These are phyloP conservation scores for Hemithea aestivaria DNA, from an alignment of 2,888 invertebrate species.

Conservation along the genomic window DNA sequence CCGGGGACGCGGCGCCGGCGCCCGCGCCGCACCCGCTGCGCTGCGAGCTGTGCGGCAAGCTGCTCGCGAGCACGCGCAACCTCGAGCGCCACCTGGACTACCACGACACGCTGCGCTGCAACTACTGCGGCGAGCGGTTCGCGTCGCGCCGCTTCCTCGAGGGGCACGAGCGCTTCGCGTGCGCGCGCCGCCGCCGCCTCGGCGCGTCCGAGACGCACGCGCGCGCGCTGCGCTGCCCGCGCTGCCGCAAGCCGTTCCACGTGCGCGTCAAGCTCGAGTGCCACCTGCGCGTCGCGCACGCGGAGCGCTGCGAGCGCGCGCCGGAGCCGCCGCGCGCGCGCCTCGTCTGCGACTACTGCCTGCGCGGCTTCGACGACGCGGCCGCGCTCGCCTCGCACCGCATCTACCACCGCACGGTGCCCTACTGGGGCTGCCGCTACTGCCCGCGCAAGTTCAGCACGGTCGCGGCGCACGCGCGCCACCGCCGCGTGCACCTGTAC, in stretches of 20 bases:
- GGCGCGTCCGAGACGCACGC: slow-evolving; percentile 65
- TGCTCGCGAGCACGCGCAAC: slow-evolving; percentile 69
- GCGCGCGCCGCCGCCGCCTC: slow-evolving; percentile 62
- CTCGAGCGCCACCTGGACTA: slow-evolving; percentile 72
- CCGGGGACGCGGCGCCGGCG: slow-evolving; percentile 35
- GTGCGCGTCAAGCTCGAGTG: slow-evolving; percentile 72
- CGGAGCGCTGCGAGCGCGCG: slow-evolving; percentile 44
- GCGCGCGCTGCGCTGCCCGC: slow-evolving; percentile 63
- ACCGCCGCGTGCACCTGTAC: slow-evolving; percentile 61
- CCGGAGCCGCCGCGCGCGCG: slow-evolving; percentile 45
- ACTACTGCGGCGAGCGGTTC: slow-evolving; percentile 73
- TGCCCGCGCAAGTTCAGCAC: slow-evolving; percentile 75
- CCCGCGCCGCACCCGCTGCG: slow-evolving; percentile 69
- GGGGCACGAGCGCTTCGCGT: slow-evolving; percentile 67
- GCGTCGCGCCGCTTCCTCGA: slow-evolving; percentile 62
- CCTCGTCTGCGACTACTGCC: slow-evolving; percentile 70
- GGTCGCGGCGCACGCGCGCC: slow-evolving; percentile 62
- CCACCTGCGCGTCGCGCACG: slow-evolving; percentile 64
- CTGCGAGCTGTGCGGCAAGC: slow-evolving; percentile 68
- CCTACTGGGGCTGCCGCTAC: slow-evolving; percentile 70
- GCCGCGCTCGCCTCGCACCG: slow-evolving; percentile 61
- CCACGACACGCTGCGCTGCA: slow-evolving; percentile 70
- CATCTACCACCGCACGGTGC: slow-evolving; percentile 65
- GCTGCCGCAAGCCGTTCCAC: slow-evolving; percentile 73
- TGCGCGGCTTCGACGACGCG: slow-evolving; percentile 67